Evolutionary conservation across 2,797 vertebrate species (phyloP), one percentile per base, ranked within the genome.

Genomic region (Falco naumanni): DNA sequence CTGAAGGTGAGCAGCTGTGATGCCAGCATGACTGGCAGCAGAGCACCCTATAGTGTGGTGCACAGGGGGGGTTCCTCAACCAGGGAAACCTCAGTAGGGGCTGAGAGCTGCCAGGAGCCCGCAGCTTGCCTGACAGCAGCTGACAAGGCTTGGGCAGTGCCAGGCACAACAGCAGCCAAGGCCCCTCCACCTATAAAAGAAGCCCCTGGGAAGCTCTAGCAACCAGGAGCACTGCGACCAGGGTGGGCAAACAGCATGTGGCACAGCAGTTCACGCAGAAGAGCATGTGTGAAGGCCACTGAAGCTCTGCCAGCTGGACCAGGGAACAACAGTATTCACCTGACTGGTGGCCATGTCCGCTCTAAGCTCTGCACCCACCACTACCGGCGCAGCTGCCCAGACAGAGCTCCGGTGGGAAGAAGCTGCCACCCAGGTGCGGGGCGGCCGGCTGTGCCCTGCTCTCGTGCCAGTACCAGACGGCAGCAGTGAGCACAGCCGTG

Each of bases 41-140:
- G 14, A 57, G 22, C 3, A 1, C 78, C 31, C 33, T 47, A 14
- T 15, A 54, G 26, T 4, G 1, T 0, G 1, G 50, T 29, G 26
- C 20, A 20, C 22, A 33, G 17, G 3, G 28, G 6, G 16, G 9
- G 14, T 65, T 65, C 26, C 15, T 29, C 16, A 65, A 45, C 6
- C 5, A 9, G 19, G 33, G 20, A 9, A 65, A 45, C 20, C 20
- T 56, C 50, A 18, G 64, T 20, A 33, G 39, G 5, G 37, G 12
- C 4, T 0, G 20, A 34, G 31, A 15, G 7, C 16, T 4, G 3
- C 16, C 50, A 31, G 61, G 61, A 65, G 39, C 26, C 50, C 5
- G 1, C 19, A 34, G 50, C 25, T 54, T 8, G 3, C 1, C 2
- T 2, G 4, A 18, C 31, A 63, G 47, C 0, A 0, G 16, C 20